These are phyloP conservation scores for Drosophila santomea DNA, from an alignment of 1,140 invertebrate species.

Conservation along the genomic window DNA sequence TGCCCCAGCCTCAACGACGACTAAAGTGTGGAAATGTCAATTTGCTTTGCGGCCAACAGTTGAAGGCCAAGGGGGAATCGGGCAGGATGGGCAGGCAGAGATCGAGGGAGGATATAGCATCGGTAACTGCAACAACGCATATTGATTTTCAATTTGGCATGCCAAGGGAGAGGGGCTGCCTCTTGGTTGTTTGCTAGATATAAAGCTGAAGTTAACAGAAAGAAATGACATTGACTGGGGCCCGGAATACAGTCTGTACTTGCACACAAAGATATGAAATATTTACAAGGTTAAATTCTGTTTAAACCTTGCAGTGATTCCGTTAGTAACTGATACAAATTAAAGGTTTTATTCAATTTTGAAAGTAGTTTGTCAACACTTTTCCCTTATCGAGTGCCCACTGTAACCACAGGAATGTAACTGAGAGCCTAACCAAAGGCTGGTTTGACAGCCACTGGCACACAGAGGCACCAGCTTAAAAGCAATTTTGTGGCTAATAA, in stretches of 20 bases:
- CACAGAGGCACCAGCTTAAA: conserved; percentile 65
- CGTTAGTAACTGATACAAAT: too few relatives aligned
- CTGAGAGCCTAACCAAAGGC: background rate
- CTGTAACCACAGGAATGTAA: conserved; percentile 27
- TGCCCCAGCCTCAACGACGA: conserved; percentile 46
- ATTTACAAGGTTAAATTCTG: background rate
- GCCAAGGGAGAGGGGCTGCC: conserved; percentile 16
- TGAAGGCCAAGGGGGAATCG: conserved; percentile 13
- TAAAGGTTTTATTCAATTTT: too few relatives aligned
- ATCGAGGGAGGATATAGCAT: conserved; percentile 14
- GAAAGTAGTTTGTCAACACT: background rate
- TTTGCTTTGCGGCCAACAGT: conserved; percentile 61
- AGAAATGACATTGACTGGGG: conserved; percentile 42
- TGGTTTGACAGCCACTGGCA: conserved; percentile 61
- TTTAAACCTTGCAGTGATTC: background rate
- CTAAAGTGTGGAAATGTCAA: conserved; percentile 80
- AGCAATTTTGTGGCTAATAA: conserved; percentile 84
- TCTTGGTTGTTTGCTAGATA: conserved; percentile 41
- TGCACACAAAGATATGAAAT: background rate
- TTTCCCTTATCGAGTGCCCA: background rate
- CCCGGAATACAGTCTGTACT: conserved; percentile 1
- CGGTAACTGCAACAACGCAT: conserved; percentile 54
- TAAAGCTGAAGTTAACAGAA: conserved; percentile 48
- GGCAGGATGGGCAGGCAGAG: background rate
- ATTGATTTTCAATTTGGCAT: conserved; percentile 78